A percentile compares a stretch with the other conserved stretches of the same genome.
Conservation (phyloP, 2,888 invertebrate species). For the Hesperia comma region DNA sequence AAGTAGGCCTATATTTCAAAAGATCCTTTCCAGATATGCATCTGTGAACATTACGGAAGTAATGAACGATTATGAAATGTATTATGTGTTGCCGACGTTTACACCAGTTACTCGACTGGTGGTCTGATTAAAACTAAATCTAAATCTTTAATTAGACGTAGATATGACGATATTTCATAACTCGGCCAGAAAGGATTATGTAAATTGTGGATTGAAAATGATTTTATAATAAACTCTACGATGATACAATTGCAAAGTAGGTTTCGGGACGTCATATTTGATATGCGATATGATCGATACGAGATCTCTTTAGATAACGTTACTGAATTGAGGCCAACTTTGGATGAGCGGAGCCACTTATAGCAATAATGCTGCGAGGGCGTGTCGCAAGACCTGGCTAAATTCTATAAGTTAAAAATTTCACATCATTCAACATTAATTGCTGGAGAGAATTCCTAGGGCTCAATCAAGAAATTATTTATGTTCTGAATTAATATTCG, state of each 20-base stretch:
- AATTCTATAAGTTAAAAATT: constrained; percentile 32
- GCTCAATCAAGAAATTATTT: neutral
- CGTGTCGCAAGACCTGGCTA: constrained; percentile 42
- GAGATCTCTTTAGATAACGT: constrained; percentile 67
- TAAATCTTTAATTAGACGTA: constrained; percentile 36
- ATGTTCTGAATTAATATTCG: neutral
- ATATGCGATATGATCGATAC: constrained; percentile 59
- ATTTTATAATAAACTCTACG: constrained; percentile 34
- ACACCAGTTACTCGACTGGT: constrained; percentile 28
- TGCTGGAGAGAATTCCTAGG: constrained; percentile 19
- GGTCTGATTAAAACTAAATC: constrained; percentile 35
- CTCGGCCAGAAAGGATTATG: constrained; percentile 25
- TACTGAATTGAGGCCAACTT: constrained; percentile 60
- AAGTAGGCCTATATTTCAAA: constrained; percentile 30
- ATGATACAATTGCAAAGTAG: constrained; percentile 50
- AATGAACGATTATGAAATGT: constrained; percentile 34
- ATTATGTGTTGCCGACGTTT: constrained; percentile 31
- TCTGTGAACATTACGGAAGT: constrained; percentile 34
- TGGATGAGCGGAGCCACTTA: constrained; percentile 50
- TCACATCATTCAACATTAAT: constrained; percentile 31
- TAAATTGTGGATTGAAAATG: constrained; percentile 29
- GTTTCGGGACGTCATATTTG: constrained; percentile 56
- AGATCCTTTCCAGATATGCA: constrained; percentile 33
- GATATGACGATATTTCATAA: constrained; percentile 34
- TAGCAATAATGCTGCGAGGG: constrained; percentile 41